A percentile compares a stretch with the other conserved stretches of the same genome.
phyloP scores from a whole-genome alignment of 2,113 vertebrate genomes.

The Microcebus griseorufus region DNA sequence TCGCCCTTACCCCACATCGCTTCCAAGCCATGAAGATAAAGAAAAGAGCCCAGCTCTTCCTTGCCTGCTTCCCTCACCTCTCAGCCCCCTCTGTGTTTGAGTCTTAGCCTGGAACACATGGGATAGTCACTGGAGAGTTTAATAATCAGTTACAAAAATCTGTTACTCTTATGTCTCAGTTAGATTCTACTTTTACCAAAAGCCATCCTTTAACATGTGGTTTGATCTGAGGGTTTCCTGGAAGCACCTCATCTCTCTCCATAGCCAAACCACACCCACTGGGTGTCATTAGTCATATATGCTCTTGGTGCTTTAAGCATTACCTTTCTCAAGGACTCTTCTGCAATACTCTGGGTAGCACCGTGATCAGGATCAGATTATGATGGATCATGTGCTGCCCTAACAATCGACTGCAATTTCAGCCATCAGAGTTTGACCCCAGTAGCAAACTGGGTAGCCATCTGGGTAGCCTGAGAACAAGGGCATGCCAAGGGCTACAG shows the following conservation, averaged over 20 bases:
- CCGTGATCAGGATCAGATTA: neutral
- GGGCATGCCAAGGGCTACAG: rapidly evolving
- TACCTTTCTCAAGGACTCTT: neutral
- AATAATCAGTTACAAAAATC: neutral
- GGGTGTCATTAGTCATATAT: neutral
- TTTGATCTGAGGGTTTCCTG: too few species aligned
- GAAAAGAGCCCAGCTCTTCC: neutral
- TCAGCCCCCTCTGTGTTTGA: neutral
- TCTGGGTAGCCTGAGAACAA: neutral
- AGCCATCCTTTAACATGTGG: neutral
- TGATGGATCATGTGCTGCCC: neutral
- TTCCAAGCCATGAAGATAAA: neutral
- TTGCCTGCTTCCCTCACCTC: rapidly evolving
- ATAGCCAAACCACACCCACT: neutral
- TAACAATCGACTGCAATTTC: neutral
- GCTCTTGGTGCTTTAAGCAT: neutral
- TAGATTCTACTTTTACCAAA: neutral
- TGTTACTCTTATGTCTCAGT: neutral
- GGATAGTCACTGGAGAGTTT: neutral
- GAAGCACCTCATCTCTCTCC: too few species aligned
- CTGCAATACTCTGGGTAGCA: neutral
- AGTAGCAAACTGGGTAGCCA: neutral
- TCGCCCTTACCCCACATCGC: neutral
- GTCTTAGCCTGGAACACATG: neutral
- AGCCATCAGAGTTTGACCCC: neutral